Evolutionary conservation across 2,113 vertebrate genomes (phyloP), one percentile per base, ranked within the genome.

Genomic region (Bujurquina vittata): DNA sequence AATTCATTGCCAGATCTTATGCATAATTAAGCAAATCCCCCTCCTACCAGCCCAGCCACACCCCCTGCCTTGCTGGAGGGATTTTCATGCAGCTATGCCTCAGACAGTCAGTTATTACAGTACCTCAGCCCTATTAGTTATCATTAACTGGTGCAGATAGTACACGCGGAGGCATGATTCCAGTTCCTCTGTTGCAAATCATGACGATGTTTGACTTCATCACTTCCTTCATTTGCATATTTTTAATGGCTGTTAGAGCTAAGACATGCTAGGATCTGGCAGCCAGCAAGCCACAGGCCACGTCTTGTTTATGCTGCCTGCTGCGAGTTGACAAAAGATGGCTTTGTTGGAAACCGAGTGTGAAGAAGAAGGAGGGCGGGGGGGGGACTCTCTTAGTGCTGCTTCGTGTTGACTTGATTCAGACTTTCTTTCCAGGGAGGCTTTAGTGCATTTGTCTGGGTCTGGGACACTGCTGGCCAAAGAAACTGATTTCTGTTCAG

Each of bases 21-120:
- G 93, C 91, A 94, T 95, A 94, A 95, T 95, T 93, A 94, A 93
- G 81, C 78, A 86, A 91, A 86, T 57, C 91, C 57, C 69, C 69
- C 57, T 62, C 74, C 81, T 57, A 72, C 29, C 77, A 40, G 80
- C 63, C 75, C 82, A 74, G 56, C 55, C 77, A 72, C 85, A 69
- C 79, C 75, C 81, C 52, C 63, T 33, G n/a, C 37, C 54, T 65
- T 9, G 76, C 87, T 76, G 7, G 40, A 82, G 80, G 85, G 88
- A 84, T 88, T 91, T 89, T 82, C 29, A 78, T 83, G 87, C 80
- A 75, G 57, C 80, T 81, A 78, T 84, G 77, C 63, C 57, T 55
- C 54, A 88, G 73, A 81, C 79, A 57, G 74, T 79, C 57, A 35
- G 23, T 86, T 72, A 29, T 87, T 88, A 82, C 74, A 63, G 80